Conservation (phyloP, 2,888 invertebrate genomes). For the Monopis laevigella region DNA sequence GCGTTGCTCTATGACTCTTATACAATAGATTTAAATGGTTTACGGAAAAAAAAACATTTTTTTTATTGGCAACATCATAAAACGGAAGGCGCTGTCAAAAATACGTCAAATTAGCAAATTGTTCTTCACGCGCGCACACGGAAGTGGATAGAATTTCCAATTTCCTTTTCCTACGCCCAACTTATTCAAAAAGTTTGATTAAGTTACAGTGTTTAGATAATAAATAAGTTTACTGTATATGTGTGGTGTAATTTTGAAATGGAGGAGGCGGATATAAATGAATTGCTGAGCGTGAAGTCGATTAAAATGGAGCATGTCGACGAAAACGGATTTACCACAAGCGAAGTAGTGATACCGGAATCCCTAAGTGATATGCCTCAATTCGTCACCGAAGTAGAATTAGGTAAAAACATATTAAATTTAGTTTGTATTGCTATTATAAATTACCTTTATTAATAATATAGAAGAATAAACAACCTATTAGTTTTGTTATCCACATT, state of each 20-base stretch:
- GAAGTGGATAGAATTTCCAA: conserved; percentile 36
- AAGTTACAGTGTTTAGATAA: conserved; percentile 18
- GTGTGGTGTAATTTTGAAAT: no score
- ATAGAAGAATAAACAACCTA: no score
- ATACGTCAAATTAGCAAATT: no score
- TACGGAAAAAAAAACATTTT: no score
- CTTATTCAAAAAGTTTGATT: conserved; percentile 18
- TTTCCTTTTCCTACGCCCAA: conserved; percentile 55
- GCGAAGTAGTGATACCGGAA: conserved; percentile 35
- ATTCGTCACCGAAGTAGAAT: conserved; percentile 54
- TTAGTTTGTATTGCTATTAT: not conserved
- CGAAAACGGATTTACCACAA: conserved; percentile 27
- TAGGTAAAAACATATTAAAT: conserved; percentile 35
- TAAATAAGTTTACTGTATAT: conserved; percentile 19
- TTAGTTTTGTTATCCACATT: no score
- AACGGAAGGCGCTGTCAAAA: no score
- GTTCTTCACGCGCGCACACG: no score
- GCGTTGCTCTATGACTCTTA: no score
- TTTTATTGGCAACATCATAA: no score
- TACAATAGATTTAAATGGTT: no score
- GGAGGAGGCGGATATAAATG: conserved; percentile 54
- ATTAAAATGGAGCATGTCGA: conserved; percentile 54
- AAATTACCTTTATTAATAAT: not conserved
- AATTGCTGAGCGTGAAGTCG: conserved; percentile 44
- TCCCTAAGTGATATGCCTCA: conserved; percentile 59